These are phyloP conservation scores for Vombatus ursinus DNA, from an alignment of 2,113 vertebrate species.

Conservation along the genomic window DNA sequence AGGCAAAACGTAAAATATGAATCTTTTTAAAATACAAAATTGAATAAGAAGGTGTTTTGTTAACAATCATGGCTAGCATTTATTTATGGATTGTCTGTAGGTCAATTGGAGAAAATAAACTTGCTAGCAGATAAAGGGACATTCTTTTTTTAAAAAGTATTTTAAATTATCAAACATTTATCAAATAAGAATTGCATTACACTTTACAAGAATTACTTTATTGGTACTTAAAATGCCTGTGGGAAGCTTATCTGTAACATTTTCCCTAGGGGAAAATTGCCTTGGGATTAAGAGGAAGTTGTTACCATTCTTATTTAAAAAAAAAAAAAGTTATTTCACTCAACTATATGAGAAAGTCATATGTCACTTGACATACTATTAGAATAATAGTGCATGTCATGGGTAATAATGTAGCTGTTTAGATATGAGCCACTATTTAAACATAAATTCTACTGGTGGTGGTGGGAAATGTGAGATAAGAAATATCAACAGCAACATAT, in stretches of 20 bases:
- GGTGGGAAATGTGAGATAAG: background rate
- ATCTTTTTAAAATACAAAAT: background rate
- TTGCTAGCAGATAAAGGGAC: background rate
- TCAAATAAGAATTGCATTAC: background rate
- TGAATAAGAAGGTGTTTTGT: background rate
- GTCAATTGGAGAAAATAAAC: background rate
- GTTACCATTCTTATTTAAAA: background rate
- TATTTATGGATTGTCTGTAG: background rate
- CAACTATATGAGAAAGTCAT: background rate
- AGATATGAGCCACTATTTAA: background rate
- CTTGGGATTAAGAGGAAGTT: background rate
- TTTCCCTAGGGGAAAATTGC: background rate
- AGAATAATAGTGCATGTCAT: background rate
- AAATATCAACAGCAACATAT: slow-evolving; percentile 13
- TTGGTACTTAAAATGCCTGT: background rate
- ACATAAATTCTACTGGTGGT: background rate
- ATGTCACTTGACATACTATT: background rate
- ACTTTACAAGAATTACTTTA: background rate
- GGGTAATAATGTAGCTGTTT: background rate
- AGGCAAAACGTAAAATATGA: background rate
- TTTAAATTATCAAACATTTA: background rate
- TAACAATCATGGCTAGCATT: background rate
- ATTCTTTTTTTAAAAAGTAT: background rate
- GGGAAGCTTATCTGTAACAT: background rate
- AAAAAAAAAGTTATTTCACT: background rate